Percentiles rank a stretch among this genome's conserved stretches.
Evolutionary conservation across 1,140 invertebrate genomes (phyloP).

Genomic region (Cylas formicarius): DNA sequence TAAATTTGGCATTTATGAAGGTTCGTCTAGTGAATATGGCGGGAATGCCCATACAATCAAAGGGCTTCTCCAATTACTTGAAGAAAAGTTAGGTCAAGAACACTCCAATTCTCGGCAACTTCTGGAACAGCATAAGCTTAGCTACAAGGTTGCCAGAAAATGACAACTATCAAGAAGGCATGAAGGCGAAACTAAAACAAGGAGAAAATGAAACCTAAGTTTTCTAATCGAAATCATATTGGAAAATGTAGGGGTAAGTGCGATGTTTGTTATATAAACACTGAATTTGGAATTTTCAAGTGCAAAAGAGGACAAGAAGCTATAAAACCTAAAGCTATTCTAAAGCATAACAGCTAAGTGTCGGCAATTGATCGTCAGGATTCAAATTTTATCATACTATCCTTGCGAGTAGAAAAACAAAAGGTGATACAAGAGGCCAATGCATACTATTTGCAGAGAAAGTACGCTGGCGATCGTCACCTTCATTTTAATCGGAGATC

Average conservation of each 20-base stretch:
- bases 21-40: conserved; percentile 17
- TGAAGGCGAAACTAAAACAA: conserved; percentile 26
- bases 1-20: conserved; percentile 28
- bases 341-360: conserved; percentile 5
- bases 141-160: conserved; percentile 24
- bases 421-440: conserved; percentile 3
- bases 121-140: conserved; percentile 25
- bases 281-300: conserved; percentile 10
- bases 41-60: conserved; percentile 26
- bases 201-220: conserved; percentile 32
- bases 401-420: conserved; percentile 5
- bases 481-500: no score
- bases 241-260: conserved; percentile 15
- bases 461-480: no score
- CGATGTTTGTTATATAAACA: conserved; percentile 4
- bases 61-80: conserved; percentile 29
- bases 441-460: no score
- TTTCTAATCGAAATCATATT: conserved; percentile 22
- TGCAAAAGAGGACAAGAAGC: neutral
- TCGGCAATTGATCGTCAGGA: conserved; percentile 8
- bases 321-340: conserved; percentile 2
- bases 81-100: conserved; percentile 32
- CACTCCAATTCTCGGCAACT: conserved; percentile 42
- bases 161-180: conserved; percentile 28
- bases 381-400: conserved; percentile 10